A percentile compares a stretch with the other conserved stretches of the same genome.
phyloP scores from a whole-genome alignment of 2,113 vertebrate genomes.

The Delphinapterus leucas region DNA sequence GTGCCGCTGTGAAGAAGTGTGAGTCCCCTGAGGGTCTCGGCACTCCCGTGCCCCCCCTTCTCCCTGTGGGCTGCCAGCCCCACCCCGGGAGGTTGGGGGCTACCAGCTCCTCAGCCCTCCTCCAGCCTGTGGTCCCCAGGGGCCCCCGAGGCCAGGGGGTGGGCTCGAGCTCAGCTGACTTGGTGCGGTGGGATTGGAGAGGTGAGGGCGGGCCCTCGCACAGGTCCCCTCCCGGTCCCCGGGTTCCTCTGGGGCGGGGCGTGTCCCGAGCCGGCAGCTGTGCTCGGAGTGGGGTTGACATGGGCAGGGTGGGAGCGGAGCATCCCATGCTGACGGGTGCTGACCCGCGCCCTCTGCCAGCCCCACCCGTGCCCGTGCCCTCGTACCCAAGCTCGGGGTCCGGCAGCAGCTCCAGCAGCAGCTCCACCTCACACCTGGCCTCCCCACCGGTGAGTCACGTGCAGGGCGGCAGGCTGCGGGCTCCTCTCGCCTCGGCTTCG shows the following conservation, averaged over 20 bases:
- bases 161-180: background rate
- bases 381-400: slow-evolving; percentile 90
- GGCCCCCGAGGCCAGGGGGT: background rate
- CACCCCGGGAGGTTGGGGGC: background rate
- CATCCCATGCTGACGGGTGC: background rate
- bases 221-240: background rate
- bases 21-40: slow-evolving; percentile 75
- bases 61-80: background rate
- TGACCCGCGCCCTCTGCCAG: slow-evolving; percentile 66
- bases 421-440: slow-evolving; percentile 91
- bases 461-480: rapidly evolving
- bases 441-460: slow-evolving; percentile 90
- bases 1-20: slow-evolving; percentile 92
- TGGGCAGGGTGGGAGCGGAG: rapidly evolving
- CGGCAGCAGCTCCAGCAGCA: slow-evolving; percentile 92
- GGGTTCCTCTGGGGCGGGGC: background rate
- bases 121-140: background rate
- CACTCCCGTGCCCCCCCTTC: background rate
- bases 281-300: too few relatives aligned
- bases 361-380: slow-evolving; percentile 88
- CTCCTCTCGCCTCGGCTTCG: background rate
- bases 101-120: background rate
- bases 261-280: background rate
- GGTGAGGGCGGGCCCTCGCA: background rate
- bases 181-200: background rate